Conservation (phyloP, 2,113 vertebrate species). For the Labeo catla region DNA sequence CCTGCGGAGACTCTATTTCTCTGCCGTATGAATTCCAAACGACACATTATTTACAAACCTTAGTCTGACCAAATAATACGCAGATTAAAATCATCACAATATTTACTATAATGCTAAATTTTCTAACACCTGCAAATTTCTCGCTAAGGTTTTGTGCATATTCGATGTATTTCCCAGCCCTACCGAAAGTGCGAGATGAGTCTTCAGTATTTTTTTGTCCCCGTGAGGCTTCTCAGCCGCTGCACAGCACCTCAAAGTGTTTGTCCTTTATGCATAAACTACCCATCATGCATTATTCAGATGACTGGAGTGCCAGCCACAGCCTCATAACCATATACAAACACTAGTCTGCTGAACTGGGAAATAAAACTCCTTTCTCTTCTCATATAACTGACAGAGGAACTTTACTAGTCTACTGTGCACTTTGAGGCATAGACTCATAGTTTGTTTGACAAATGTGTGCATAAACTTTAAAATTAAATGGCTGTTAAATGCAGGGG, state of each 20-base stretch:
- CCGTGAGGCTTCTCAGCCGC: not conserved
- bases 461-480: not conserved
- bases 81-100: not conserved
- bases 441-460: not conserved
- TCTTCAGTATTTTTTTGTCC: not conserved
- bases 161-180: not conserved
- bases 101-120: not conserved
- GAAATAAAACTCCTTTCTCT: not conserved
- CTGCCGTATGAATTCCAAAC: not conserved
- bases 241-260: conserved; percentile 25
- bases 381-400: conserved; percentile 7
- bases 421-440: not conserved
- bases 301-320: conserved; percentile 24
- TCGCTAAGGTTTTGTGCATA: not conserved
- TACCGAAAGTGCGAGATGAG: not conserved
- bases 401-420: not conserved
- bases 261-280: conserved; percentile 46
- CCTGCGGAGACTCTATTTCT: not conserved
- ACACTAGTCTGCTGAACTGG: conserved; percentile 15
- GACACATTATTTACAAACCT: not conserved
- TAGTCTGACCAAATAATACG: not conserved
- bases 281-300: conserved; percentile 54
- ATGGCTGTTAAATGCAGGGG: not conserved
- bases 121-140: not conserved
- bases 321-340: conserved; percentile 32